Conservation (phyloP, 2,888 invertebrate genomes). For the Heliconius ismenius region DNA sequence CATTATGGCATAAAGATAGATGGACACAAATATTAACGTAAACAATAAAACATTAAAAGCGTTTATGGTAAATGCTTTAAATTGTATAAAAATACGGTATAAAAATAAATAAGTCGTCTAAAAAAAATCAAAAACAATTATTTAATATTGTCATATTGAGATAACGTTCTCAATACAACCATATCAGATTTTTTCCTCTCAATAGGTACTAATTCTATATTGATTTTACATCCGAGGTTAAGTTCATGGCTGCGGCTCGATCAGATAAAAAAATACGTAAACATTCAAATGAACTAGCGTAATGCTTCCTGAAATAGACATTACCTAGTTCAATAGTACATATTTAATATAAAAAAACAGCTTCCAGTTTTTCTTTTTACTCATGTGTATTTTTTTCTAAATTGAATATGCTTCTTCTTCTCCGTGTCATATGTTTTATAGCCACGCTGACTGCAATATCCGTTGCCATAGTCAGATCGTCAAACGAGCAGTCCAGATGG, state of each 20-base stretch:
- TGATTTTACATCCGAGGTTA: not conserved
- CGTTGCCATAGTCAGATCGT: too few relatives aligned
- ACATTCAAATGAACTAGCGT: not conserved
- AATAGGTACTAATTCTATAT: not conserved
- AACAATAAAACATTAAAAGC: too few relatives aligned
- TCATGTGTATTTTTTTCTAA: not conserved
- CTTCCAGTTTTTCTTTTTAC: not conserved
- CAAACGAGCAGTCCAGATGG: too few relatives aligned
- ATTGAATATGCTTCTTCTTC: too few relatives aligned
- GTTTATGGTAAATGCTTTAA: too few relatives aligned
- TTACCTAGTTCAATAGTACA: not conserved
- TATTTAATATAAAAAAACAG: not conserved
- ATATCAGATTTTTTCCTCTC: not conserved
- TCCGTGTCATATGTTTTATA: too few relatives aligned
- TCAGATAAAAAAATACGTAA: constrained; percentile 6
- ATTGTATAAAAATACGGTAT: too few relatives aligned
- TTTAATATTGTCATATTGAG: not conserved
- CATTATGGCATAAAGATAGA: too few relatives aligned
- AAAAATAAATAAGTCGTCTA: too few relatives aligned
- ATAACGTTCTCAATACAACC: not conserved
- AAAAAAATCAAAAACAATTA: too few relatives aligned
- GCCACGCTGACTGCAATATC: too few relatives aligned
- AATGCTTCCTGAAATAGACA: not conserved
- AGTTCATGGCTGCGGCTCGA: constrained; percentile 12
- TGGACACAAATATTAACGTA: too few relatives aligned